These are phyloP conservation scores for Sebastes taczanowskii DNA, from an alignment of 2,797 vertebrate genomes.

Conservation along the genomic window DNA sequence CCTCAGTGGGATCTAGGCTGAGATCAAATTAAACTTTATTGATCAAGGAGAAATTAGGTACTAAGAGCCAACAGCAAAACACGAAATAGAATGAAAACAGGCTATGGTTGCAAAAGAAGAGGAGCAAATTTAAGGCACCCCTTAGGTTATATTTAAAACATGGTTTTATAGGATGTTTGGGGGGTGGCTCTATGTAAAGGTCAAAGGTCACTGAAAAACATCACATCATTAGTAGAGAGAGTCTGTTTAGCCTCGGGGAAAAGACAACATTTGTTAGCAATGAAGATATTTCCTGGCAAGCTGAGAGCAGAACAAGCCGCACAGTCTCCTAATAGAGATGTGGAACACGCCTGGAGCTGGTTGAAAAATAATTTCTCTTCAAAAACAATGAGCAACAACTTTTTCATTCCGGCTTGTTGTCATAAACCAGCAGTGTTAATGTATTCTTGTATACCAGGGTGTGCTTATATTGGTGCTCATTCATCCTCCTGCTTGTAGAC, in stretches of 20 bases:
- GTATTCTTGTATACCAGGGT: background rate
- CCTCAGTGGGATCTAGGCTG: background rate
- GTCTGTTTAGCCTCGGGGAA: conserved; percentile 25
- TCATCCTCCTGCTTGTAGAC: background rate
- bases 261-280: conserved; percentile 33
- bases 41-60: background rate
- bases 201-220: conserved; percentile 34
- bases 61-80: background rate
- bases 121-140: background rate
- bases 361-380: background rate
- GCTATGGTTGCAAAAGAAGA: background rate
- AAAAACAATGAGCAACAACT: conserved; percentile 10
- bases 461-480: background rate
- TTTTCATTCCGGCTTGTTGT: background rate
- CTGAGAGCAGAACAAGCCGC: background rate
- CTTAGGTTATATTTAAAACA: background rate
- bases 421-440: background rate
- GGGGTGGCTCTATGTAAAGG: conserved; percentile 1
- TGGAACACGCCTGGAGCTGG: conserved; percentile 23
- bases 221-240: conserved; percentile 34
- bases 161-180: background rate
- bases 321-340: background rate
- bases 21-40: background rate
- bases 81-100: background rate
- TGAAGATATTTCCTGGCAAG: conserved; percentile 45